These are phyloP conservation scores for Hydrolagus affinis DNA, from an alignment of 2,113 vertebrate species.

Conservation along the genomic window DNA sequence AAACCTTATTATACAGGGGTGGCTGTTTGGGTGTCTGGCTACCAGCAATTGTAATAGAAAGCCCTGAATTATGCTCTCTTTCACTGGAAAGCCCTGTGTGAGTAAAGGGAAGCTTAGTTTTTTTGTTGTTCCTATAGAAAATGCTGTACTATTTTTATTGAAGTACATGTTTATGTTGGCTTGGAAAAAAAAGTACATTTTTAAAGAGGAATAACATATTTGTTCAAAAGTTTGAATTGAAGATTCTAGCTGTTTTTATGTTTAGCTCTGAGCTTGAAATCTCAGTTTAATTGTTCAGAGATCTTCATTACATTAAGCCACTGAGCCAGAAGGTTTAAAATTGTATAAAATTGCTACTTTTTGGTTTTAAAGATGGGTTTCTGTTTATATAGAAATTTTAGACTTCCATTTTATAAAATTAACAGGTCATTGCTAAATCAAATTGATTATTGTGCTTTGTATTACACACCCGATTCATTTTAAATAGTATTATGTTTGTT, in stretches of 20 bases:
- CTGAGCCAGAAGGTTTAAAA: neutral
- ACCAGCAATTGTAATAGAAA: conserved; percentile 39
- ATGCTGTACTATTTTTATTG: neutral
- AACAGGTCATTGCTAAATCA: neutral
- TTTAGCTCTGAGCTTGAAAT: neutral
- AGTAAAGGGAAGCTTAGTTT: conserved; percentile 10
- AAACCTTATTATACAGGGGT: conserved; percentile 60
- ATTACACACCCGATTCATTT: neutral
- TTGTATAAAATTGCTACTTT: neutral
- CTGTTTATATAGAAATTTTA: neutral
- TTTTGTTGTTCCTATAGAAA: neutral
- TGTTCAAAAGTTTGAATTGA: neutral
- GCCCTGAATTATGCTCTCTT: conserved; percentile 49
- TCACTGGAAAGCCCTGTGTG: conserved; percentile 3
- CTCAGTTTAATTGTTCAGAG: neutral
- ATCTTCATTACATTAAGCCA: neutral
- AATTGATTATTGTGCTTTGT: neutral
- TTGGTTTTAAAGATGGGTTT: neutral
- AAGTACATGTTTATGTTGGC: neutral
- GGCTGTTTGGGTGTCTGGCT: conserved; percentile 61
- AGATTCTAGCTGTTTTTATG: neutral
- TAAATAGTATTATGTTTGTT: neutral
- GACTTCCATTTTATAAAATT: neutral
- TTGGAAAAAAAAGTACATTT: neutral
- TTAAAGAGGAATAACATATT: neutral